Base-by-base conservation (phyloP, 1,140 invertebrate genomes). In the Cardiocondyla obscurior region DNA sequence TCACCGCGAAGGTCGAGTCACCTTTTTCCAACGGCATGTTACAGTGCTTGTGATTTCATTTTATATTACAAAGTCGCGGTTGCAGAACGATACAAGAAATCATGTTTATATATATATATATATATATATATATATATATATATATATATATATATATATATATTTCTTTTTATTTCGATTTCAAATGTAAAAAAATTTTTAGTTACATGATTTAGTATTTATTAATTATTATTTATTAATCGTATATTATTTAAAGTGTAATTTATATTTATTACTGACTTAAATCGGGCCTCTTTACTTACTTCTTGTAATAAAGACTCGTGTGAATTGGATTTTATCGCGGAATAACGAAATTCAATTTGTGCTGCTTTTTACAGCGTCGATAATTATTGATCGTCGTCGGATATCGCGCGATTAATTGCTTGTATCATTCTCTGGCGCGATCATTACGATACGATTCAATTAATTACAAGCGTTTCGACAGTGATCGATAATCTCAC, bases 401-500 rank as follows among this genome's bases (percentile, higher is more conserved):
- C 28, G 64, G 57, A 58, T 72, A 58, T 72, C 39, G n/a, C 3
- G 16, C 36, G 10, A 73, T 74, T 76, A 82, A 74, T 60, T 76
- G 33, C 57, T 58, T 60, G 72, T 83, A 55, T 55, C 60, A 25
- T 82, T 62, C 30, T 46, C 42, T n/a, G 44, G 8, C 25, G 8
- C n/a, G 25, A 39, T 74, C 57, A 25, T 77, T 64, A 82, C 42
- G 33, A 60, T 81, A 72, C 46, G 36, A 81, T 33, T 60, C 33
- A 70, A 70, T 81, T 81, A 81, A 81, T 81, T 73, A 73, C 67
- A 58, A 30, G 42, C 46, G 53, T 67, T 16, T 64, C 16, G 25
- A 3, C 22, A 60, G 30, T 36, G 39, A 25, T 62, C n/a, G 74
- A 79, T 79, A 79, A 69, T 25, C 16, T 8, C 28, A 42, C 2